Evolutionary conservation across 2,888 invertebrate genomes (phyloP), one percentile per base, ranked within the genome.

Genomic region (Sesia bembeciformis): DNA sequence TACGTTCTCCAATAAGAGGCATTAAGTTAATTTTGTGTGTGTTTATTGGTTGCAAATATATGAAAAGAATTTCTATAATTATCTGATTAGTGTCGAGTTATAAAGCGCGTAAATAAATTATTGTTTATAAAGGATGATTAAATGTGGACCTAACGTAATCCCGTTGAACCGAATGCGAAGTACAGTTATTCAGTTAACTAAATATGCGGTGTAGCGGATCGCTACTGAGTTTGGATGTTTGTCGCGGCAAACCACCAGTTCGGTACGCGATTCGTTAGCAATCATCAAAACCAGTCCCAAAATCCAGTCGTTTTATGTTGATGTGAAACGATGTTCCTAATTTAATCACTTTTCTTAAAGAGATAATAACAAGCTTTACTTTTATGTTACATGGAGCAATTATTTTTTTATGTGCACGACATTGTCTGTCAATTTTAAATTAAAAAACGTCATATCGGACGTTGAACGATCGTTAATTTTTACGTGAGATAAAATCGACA

Each of bases 171-270:
- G 64, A 66, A 65, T 61, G 62, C 60, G 58, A 54, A 57, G 64
- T 69, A 78, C 79, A 72, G 80, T 78, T 79, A 77, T 68, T 72
- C 74, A 76, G 76, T 78, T 76, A 78, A 70, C 65, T 57, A 76
- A 77, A 73, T 72, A 70, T 70, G 68, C 55, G 54, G 46, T 53
- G 54, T 72, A 65, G 67, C 66, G 68, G 67, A 64, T 50, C 50
- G 46, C n/a, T 46, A 46, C 46, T 46, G 46, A 46, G 46, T 46
- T 46, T 46, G 46, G 46, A 46, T 23, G 46, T 46, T 46, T 46
- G 46, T 46, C 46, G 46, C 46, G 46, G 46, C 46, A 23, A 46
- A 7, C 46, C 23, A 8, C 23, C 46, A 23, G n/a, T 8, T 8
- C 46, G 46, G 6, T 23, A 23, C n/a, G 23, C 46, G 23, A 23